A percentile compares a stretch with the other conserved stretches of the same genome.
Evolutionary conservation across 2,113 vertebrate genomes (phyloP).

Genomic region (Siniperca chuatsi): DNA sequence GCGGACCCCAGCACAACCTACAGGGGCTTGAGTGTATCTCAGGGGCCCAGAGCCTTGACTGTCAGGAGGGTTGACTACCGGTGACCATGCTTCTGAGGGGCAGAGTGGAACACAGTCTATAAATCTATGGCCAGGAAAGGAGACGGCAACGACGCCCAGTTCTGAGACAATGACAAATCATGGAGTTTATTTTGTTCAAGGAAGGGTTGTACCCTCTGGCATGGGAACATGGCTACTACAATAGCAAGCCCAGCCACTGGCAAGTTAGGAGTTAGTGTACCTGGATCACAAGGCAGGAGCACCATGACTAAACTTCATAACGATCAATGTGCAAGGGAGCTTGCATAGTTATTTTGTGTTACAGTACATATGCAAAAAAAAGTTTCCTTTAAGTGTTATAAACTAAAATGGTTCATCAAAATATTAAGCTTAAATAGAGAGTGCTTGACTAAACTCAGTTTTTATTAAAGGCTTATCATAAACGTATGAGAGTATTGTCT

Average conservation of each 20-base stretch:
- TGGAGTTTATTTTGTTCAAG: slow-evolving; percentile 84
- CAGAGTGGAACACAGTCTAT: slow-evolving; percentile 65
- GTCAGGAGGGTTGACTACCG: slow-evolving; percentile 69
- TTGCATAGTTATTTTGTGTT: neutral
- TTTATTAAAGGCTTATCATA: neutral
- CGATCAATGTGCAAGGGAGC: neutral
- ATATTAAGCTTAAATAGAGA: neutral
- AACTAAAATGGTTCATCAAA: neutral
- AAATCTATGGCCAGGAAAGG: slow-evolving; percentile 49
- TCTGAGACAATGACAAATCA: slow-evolving; percentile 79
- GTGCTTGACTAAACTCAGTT: neutral
- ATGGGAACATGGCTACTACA: slow-evolving; percentile 53
- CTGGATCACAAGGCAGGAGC: neutral
- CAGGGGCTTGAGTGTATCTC: neutral
- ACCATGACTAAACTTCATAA: neutral
- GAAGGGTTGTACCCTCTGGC: slow-evolving; percentile 81
- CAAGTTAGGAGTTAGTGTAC: neutral
- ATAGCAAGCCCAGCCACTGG: slow-evolving; percentile 8
- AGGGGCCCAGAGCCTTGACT: neutral
- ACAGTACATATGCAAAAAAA: neutral
- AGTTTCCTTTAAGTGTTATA: neutral
- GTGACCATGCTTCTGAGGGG: slow-evolving; percentile 83
- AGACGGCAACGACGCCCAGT: slow-evolving; percentile 64
- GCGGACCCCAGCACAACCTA: neutral
- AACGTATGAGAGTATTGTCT: too few species aligned